These are phyloP conservation scores for Calephelis nemesis DNA, from an alignment of 1,140 invertebrate species.

Conservation along the genomic window DNA sequence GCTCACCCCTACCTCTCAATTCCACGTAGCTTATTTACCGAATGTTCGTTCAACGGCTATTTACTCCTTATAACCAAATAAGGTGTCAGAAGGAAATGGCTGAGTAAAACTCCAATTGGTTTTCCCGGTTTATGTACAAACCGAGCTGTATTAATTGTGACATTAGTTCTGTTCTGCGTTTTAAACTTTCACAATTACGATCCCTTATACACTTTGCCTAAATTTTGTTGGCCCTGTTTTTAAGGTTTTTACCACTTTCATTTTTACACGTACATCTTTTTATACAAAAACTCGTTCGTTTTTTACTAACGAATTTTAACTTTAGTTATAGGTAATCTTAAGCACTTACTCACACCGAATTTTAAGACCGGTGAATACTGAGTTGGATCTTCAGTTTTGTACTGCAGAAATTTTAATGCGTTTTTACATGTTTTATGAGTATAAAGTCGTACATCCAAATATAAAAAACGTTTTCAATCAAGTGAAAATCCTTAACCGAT, in stretches of 20 bases:
- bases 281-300: too few relatives aligned
- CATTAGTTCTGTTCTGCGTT: conserved; percentile 1
- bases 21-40: conserved; percentile 10
- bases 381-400: too few relatives aligned
- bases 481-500: too few relatives aligned
- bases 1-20: neutral
- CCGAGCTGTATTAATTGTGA: neutral
- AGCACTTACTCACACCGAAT: too few relatives aligned
- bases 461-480: too few relatives aligned
- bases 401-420: too few relatives aligned
- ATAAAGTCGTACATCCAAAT: too few relatives aligned
- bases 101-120: conserved; percentile 14
- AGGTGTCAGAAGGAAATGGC: conserved; percentile 11
- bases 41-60: conserved; percentile 4
- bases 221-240: neutral
- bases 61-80: conserved; percentile 2
- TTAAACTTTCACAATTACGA: conserved; percentile 8
- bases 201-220: neutral
- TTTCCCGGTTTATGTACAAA: conserved; percentile 10
- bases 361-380: too few relatives aligned
- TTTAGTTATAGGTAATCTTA: too few relatives aligned
- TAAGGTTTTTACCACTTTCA: neutral
- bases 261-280: too few relatives aligned
- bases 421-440: too few relatives aligned
- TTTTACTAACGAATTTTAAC: too few relatives aligned